Conservation (phyloP, 2,888 invertebrate species). For the Orthosia gothica region DNA sequence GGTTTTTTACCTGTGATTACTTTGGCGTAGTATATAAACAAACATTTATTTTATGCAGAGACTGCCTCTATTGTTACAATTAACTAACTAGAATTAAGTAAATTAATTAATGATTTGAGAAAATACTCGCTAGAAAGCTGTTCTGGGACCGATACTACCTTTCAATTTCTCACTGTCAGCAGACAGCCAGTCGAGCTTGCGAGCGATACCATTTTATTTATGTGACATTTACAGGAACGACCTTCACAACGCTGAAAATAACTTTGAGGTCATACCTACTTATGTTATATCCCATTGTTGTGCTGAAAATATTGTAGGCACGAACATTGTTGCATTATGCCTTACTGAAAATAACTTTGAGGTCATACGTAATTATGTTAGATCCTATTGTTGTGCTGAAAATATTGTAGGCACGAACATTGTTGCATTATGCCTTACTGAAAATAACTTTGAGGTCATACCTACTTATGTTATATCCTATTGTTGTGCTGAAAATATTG, state of each 20-base stretch:
- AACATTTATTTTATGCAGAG: not conserved
- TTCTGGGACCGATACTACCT: not conserved
- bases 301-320: too few species aligned
- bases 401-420: too few species aligned
- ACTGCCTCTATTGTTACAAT: not conserved
- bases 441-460: conserved; percentile 34
- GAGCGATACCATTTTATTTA: conserved; percentile 44
- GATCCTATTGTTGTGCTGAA: not conserved
- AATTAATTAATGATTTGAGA: not conserved
- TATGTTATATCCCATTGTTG: not conserved
- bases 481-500: not conserved
- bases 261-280: not conserved
- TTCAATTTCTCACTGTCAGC: conserved; percentile 12
- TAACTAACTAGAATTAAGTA: not conserved
- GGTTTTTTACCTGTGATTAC: too few species aligned
- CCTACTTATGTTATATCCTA: not conserved
- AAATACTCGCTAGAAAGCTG: not conserved
- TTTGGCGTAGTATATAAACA: too few species aligned
- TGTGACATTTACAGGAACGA: conserved; percentile 56
- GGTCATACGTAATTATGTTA: not conserved
- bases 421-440: not conserved
- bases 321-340: too few species aligned
- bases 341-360: conserved; percentile 39
- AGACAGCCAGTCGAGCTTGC: conserved; percentile 20
- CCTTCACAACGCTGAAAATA: conserved; percentile 43